Evolutionary conservation across 2,888 invertebrate genomes (phyloP).

Genomic region (Erebia epiphron): DNA sequence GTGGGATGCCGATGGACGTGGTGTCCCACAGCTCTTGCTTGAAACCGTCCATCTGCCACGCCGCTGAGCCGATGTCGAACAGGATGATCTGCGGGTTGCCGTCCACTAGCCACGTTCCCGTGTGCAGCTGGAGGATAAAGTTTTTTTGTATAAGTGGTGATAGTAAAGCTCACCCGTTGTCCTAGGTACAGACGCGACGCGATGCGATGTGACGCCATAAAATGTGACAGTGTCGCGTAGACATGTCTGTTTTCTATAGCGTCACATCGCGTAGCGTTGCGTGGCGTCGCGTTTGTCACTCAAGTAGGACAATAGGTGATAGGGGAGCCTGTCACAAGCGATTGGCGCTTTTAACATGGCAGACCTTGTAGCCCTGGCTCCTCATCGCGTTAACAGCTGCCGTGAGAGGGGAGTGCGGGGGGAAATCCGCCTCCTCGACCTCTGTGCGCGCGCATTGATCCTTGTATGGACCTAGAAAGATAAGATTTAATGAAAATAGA

Average conservation of each 20-base stretch:
- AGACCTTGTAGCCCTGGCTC: conserved; percentile 92
- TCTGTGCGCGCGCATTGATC: conserved; percentile 96
- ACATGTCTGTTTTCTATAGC: too few species aligned
- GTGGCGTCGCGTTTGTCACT: background rate
- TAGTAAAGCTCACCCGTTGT: too few species aligned
- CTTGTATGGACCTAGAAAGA: conserved; percentile 90
- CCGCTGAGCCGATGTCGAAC: conserved; percentile 98
- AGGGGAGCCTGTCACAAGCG: too few species aligned
- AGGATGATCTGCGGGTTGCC: conserved; percentile 99
- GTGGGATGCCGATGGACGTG: conserved; percentile 93
- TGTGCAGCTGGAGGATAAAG: conserved; percentile 86
- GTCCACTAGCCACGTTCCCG: conserved; percentile 99
- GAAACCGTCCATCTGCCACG: conserved; percentile 97
- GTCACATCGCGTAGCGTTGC: too few species aligned
- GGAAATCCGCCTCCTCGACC: conserved; percentile 96
- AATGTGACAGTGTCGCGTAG: background rate
- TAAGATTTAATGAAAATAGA: background rate
- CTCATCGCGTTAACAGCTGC: conserved; percentile 90
- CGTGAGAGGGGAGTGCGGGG: conserved; percentile 87
- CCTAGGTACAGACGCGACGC: too few species aligned
- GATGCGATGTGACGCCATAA: too few species aligned
- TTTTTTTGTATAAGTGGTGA: background rate
- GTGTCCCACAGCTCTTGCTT: conserved; percentile 97
- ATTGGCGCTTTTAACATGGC: too few species aligned
- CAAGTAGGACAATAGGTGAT: too few species aligned